Conservation (phyloP, 2,888 invertebrate genomes). For the Athripsodes cinereus region DNA sequence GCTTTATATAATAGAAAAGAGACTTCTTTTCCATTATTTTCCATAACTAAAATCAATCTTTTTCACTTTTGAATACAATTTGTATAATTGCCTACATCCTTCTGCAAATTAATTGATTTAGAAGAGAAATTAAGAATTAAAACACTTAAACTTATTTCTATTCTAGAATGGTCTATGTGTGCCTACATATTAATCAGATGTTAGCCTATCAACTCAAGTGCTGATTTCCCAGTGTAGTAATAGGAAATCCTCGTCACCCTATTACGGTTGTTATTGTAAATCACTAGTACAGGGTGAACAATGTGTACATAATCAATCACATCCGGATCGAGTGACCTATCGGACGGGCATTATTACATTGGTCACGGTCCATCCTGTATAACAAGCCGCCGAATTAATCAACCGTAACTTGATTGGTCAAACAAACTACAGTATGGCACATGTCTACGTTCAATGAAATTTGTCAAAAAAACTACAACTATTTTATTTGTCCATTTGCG, state of each 20-base stretch:
- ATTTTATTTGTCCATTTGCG: too few species aligned
- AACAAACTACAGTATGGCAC: not conserved
- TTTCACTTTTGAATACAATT: too few species aligned
- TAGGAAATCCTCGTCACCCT: not conserved
- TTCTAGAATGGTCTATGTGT: too few species aligned
- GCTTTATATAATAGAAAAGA: too few species aligned
- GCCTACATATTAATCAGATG: not conserved
- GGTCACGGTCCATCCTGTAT: conserved; percentile 7
- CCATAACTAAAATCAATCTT: too few species aligned
- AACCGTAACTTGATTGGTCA: not conserved
- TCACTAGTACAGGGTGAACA: conserved; percentile 4
- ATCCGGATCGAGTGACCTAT: not conserved
- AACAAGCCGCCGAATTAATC: conserved; percentile 8
- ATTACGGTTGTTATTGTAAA: not conserved
- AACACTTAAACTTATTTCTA: too few species aligned
- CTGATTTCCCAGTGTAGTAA: not conserved
- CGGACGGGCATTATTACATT: conserved; percentile 4
- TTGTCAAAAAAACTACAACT: not conserved
- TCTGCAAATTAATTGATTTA: too few species aligned
- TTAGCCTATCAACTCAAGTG: not conserved
- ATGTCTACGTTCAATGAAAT: not conserved
- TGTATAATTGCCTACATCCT: too few species aligned
- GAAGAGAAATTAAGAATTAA: too few species aligned
- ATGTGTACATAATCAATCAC: conserved; percentile 7
- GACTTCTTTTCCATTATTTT: too few species aligned